A percentile compares a stretch with the other conserved stretches of the same genome.
Conservation (phyloP, 2,113 vertebrate genomes). For the Eptesicus fuscus region DNA sequence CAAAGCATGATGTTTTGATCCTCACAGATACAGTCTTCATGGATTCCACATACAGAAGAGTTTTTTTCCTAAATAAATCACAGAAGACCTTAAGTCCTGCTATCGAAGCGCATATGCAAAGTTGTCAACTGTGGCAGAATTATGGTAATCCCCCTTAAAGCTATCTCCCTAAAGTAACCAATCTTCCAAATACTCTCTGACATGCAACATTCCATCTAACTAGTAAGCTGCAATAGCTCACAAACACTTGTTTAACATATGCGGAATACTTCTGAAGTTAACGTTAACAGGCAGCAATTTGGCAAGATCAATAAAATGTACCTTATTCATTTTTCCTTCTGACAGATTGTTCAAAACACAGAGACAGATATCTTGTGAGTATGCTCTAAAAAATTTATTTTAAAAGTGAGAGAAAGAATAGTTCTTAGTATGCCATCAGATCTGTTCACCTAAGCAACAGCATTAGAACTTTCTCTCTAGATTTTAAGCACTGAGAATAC, state of each 20-base stretch:
- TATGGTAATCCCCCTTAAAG: constrained; percentile 59
- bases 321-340: not conserved
- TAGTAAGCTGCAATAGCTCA: constrained; percentile 62
- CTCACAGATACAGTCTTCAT: constrained; percentile 40
- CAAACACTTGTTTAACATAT: constrained; percentile 67
- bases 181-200: constrained; percentile 54
- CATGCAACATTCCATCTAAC: constrained; percentile 57
- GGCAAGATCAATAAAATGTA: constrained; percentile 53
- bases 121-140: constrained; percentile 66
- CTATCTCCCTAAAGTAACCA: constrained; percentile 57
- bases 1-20: constrained; percentile 49
- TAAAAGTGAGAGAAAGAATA: not conserved
- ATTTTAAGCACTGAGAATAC: not conserved
- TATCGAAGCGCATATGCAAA: constrained; percentile 34
- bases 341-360: constrained; percentile 38
- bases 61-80: constrained; percentile 69
- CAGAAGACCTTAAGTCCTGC: constrained; percentile 42
- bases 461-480: not conserved
- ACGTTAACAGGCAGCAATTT: constrained; percentile 54
- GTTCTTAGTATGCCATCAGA: not conserved
- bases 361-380: not conserved
- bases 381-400: not conserved
- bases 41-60: constrained; percentile 52
- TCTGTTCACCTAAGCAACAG: not conserved
- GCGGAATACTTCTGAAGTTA: constrained; percentile 62